Conservation (phyloP, 2,113 vertebrate genomes). For the Trogon surrucura region DNA sequence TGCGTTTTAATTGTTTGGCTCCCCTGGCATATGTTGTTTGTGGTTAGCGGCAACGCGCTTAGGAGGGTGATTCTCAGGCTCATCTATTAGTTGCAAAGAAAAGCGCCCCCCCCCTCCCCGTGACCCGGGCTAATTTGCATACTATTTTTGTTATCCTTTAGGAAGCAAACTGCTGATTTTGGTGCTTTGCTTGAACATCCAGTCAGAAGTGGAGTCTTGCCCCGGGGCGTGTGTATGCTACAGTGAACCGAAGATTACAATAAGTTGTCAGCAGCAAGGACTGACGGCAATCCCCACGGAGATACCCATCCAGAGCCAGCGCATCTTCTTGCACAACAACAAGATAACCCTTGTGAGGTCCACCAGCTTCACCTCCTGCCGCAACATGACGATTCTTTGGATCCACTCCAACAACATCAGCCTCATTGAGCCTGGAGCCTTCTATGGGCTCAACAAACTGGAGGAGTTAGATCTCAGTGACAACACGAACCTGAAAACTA, state of each 20-base stretch:
- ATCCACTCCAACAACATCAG: constrained; percentile 96
- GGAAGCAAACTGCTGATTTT: constrained; percentile 92
- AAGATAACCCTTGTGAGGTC: constrained; percentile 87
- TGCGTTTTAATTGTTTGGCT: not conserved
- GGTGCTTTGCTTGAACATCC: constrained; percentile 90
- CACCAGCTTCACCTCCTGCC: constrained; percentile 90
- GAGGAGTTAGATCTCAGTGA: constrained; percentile 97
- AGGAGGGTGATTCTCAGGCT: not conserved
- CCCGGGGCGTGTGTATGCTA: constrained; percentile 94
- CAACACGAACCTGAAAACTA: constrained; percentile 89
- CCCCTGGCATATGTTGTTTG: not conserved
- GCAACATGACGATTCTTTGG: constrained; percentile 95
- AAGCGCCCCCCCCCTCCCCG: rapidly evolving
- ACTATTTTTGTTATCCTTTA: constrained; percentile 66
- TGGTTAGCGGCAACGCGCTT: not conserved
- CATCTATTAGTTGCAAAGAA: not conserved
- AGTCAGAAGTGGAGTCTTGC: constrained; percentile 83
- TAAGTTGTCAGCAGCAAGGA: constrained; percentile 96
- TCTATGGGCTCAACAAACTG: constrained; percentile 88
- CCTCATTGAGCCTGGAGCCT: constrained; percentile 89
- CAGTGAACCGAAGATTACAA: constrained; percentile 91
- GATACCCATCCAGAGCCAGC: constrained; percentile 92
- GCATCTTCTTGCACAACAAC: constrained; percentile 97
- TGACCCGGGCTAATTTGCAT: constrained; percentile 29
- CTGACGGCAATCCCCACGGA: constrained; percentile 89